Evolutionary conservation across 2,113 vertebrate species (phyloP).

Genomic region (Gymnarchus niloticus): DNA sequence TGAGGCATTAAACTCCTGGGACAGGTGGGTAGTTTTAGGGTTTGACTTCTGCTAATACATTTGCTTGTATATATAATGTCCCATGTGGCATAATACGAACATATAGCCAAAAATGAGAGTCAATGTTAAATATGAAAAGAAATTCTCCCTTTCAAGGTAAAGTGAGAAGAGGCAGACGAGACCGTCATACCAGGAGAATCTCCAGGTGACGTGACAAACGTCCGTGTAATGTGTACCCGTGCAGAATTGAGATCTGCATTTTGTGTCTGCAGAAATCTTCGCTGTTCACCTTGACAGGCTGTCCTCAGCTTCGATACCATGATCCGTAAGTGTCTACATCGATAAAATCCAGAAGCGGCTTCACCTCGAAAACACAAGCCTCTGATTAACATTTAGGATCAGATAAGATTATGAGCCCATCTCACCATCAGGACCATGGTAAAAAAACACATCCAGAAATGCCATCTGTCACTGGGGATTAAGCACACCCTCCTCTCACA

Average conservation of each 20-base stretch:
- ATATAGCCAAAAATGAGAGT: background rate
- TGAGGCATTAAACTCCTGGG: background rate
- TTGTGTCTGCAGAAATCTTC: background rate
- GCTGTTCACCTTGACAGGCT: slow-evolving; percentile 17
- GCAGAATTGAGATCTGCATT: background rate
- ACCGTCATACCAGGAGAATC: background rate
- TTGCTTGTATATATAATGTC: background rate
- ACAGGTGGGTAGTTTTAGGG: background rate
- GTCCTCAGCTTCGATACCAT: background rate
- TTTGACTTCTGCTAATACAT: slow-evolving; percentile 7
- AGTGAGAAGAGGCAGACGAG: background rate
- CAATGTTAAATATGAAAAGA: background rate
- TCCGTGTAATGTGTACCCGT: background rate
- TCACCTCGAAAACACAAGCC: background rate
- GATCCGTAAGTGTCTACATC: background rate
- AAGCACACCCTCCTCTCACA: background rate
- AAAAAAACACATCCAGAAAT: background rate
- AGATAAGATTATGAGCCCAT: background rate
- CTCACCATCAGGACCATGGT: background rate
- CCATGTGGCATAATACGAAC: background rate
- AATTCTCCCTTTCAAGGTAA: background rate
- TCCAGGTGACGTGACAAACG: background rate
- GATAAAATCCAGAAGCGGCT: background rate
- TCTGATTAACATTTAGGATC: slow-evolving; percentile 13
- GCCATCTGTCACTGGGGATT: background rate